Evolutionary conservation across 2,888 invertebrate genomes (phyloP).

Genomic region (Leptopilina myrica): DNA sequence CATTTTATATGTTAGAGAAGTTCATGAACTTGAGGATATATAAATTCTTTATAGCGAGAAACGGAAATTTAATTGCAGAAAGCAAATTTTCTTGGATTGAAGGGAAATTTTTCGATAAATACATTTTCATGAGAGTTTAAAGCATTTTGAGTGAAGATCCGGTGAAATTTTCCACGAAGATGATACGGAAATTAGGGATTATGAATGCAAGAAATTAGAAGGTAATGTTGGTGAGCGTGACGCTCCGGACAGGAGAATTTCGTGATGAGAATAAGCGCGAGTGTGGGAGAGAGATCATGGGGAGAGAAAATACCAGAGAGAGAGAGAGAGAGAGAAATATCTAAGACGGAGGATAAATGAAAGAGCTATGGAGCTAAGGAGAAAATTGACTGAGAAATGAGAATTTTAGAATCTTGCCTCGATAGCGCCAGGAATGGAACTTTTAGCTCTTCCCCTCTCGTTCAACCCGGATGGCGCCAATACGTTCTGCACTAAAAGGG

Average conservation of each 20-base stretch:
- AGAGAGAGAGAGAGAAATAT: neutral
- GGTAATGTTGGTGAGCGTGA: constrained; percentile 6
- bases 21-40: constrained; percentile 8
- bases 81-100: neutral
- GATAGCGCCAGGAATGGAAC: too few relatives aligned
- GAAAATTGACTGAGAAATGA: too few relatives aligned
- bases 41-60: neutral
- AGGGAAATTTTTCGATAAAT: neutral
- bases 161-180: constrained; percentile 8
- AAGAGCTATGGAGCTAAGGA: too few relatives aligned
- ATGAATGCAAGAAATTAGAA: neutral
- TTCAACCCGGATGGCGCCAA: too few relatives aligned
- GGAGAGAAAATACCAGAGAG: neutral
- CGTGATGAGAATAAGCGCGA: constrained; percentile 22
- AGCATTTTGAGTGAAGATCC: constrained; percentile 12
- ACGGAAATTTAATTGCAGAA: neutral
- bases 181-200: constrained; percentile 27
- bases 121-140: neutral
- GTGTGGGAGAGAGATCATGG: neutral
- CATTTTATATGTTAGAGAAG: neutral
- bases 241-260: constrained; percentile 8
- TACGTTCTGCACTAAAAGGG: too few relatives aligned
- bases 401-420: too few relatives aligned
- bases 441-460: too few relatives aligned
- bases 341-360: too few relatives aligned